These are phyloP conservation scores for Chlorocebus sabaeus DNA, from an alignment of 2,113 vertebrate genomes.

Conservation along the genomic window DNA sequence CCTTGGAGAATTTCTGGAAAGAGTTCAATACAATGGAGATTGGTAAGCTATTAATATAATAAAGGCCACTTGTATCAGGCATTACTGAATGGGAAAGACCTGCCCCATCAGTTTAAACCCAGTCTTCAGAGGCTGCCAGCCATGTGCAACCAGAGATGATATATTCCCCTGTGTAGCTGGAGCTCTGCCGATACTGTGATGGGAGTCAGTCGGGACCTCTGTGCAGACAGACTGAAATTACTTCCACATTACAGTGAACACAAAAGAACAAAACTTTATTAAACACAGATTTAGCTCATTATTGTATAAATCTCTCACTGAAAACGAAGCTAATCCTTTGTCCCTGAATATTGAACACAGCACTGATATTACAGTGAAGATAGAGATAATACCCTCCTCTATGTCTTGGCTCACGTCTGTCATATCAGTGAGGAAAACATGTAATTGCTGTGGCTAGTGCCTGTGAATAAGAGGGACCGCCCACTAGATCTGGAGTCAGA, in stretches of 20 bases:
- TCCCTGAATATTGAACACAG: slow-evolving; percentile 67
- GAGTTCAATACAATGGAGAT: slow-evolving; percentile 41
- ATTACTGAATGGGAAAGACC: slow-evolving; percentile 30
- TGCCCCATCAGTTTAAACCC: neutral
- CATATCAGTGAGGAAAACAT: slow-evolving; percentile 57
- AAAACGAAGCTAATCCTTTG: slow-evolving; percentile 65
- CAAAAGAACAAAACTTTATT: slow-evolving; percentile 76
- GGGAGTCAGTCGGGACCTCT: slow-evolving; percentile 43
- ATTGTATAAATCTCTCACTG: slow-evolving; percentile 68
- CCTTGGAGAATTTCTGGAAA: slow-evolving; percentile 29
- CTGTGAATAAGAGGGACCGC: neutral
- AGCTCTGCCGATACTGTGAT: neutral
- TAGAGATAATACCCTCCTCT: slow-evolving; percentile 56
- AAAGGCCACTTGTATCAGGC: slow-evolving; percentile 26
- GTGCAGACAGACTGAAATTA: slow-evolving; percentile 68
- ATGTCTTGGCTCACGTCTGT: slow-evolving; percentile 57
- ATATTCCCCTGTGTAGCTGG: slow-evolving; percentile 44
- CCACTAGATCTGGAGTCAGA: neutral
- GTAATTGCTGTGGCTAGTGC: neutral
- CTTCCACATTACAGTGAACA: slow-evolving; percentile 69
- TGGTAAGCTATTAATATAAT: slow-evolving; percentile 55
- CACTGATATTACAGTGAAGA: slow-evolving; percentile 49
- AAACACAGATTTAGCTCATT: slow-evolving; percentile 77
- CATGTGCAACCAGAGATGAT: neutral
- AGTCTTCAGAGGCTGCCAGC: slow-evolving; percentile 34